Conservation (phyloP, 2,797 vertebrate species). For the Vultur gryphus region DNA sequence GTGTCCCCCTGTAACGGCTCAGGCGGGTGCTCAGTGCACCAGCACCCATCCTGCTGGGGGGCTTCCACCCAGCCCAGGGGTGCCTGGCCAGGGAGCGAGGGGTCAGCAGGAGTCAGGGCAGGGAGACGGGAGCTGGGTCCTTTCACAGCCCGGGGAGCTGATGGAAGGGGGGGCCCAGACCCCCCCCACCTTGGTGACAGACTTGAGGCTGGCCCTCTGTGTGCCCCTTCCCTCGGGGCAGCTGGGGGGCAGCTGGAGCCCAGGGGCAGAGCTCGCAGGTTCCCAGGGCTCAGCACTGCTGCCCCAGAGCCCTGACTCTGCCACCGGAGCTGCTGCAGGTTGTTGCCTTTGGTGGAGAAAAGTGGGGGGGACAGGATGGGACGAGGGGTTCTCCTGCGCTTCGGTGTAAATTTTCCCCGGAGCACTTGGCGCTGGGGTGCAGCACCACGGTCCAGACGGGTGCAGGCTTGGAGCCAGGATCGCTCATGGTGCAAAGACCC, state of each 20-base stretch:
- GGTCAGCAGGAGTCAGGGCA: not conserved
- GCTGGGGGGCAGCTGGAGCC: not conserved
- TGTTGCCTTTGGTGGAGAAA: not conserved
- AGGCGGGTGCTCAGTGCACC: not conserved
- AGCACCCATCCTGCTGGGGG: not conserved
- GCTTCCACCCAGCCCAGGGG: not conserved
- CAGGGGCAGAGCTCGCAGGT: not conserved
- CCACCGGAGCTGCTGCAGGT: not conserved
- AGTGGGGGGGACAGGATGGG: not conserved
- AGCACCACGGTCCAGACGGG: rapidly evolving
- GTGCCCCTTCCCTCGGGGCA: not conserved
- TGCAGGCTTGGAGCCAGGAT: not conserved
- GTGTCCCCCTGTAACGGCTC: not conserved
- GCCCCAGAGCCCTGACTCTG: no score
- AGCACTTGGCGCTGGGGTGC: not conserved
- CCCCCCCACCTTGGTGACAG: not conserved
- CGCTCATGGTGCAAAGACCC: not conserved
- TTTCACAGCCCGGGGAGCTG: not conserved
- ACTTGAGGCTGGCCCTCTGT: not conserved
- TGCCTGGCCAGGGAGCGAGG: not conserved
- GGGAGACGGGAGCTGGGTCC: not conserved
- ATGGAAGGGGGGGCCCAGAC: not conserved
- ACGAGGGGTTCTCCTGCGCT: not conserved
- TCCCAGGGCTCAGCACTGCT: not conserved
- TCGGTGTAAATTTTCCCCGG: not conserved